These are phyloP conservation scores for Ennomos erosarius DNA, from an alignment of 2,888 invertebrate genomes.

Conservation along the genomic window DNA sequence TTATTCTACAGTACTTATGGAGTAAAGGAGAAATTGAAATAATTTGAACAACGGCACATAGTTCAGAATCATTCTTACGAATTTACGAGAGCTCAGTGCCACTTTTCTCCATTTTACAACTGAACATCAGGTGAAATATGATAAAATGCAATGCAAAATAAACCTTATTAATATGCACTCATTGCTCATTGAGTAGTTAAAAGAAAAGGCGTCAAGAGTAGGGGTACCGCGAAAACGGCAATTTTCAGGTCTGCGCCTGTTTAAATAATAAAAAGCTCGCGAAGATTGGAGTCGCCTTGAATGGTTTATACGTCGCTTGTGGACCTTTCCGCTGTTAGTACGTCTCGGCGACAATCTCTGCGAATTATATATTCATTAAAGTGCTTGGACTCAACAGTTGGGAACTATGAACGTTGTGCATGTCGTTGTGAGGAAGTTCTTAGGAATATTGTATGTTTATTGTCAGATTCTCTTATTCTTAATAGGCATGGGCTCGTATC, in stretches of 20 bases:
- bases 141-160: too few relatives aligned
- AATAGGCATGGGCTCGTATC: neutral
- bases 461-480: conserved; percentile 17
- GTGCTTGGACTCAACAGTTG: conserved; percentile 60
- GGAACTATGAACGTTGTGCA: conserved; percentile 44
- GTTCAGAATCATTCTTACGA: too few relatives aligned
- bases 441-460: conserved; percentile 34
- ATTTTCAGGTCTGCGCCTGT: conserved; percentile 73
- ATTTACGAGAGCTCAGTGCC: too few relatives aligned
- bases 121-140: too few relatives aligned
- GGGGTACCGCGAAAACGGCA: conserved; percentile 63
- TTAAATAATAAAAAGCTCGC: conserved; percentile 83
- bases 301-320: conserved; percentile 83
- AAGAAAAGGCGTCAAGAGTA: conserved; percentile 36
- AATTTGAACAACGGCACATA: too few relatives aligned
- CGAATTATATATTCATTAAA: conserved; percentile 79
- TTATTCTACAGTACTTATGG: too few relatives aligned
- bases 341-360: conserved; percentile 70
- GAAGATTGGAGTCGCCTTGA: conserved; percentile 80
- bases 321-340: conserved; percentile 75
- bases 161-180: too few relatives aligned
- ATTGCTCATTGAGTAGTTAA: neutral
- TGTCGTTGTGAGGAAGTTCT: conserved; percentile 13
- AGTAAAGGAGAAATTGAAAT: too few relatives aligned
- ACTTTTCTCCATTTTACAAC: too few relatives aligned